phyloP scores from a whole-genome alignment of 1,140 invertebrate species.

The Lasaia peninsularis region DNA sequence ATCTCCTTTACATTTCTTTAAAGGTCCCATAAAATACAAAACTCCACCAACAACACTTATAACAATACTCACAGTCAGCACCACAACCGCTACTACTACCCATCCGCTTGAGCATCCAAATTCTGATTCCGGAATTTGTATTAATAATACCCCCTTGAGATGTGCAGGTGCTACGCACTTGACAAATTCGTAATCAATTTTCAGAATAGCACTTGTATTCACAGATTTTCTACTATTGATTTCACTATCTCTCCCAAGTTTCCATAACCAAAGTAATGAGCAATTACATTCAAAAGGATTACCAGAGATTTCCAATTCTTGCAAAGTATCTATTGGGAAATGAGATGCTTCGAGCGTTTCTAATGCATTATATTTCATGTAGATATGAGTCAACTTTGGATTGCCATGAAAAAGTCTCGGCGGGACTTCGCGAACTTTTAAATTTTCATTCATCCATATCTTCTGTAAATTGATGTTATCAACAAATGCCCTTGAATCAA shows the following conservation, averaged over 20 bases:
- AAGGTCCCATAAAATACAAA: slow-evolving; percentile 77
- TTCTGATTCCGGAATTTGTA: slow-evolving; percentile 78
- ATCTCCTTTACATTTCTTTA: slow-evolving; percentile 75
- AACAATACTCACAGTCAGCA: slow-evolving; percentile 77
- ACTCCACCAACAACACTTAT: slow-evolving; percentile 77
- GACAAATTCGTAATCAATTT: slow-evolving; percentile 76
- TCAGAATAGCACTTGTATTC: slow-evolving; percentile 57
- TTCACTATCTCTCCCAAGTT: slow-evolving; percentile 79
- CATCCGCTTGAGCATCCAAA: slow-evolving; percentile 80
- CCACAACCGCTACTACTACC: slow-evolving; percentile 77
- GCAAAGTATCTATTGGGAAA: slow-evolving; percentile 86
- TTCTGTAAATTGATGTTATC: slow-evolving; percentile 90
- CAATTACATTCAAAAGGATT: slow-evolving; percentile 93
- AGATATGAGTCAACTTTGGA: slow-evolving; percentile 84
- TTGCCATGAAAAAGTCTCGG: slow-evolving; percentile 86
- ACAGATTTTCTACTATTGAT: slow-evolving; percentile 51
- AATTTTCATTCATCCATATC: slow-evolving; percentile 87
- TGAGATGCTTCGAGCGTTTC: slow-evolving; percentile 86
- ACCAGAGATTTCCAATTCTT: slow-evolving; percentile 84
- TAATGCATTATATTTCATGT: slow-evolving; percentile 84
- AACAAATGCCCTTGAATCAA: slow-evolving; percentile 87
- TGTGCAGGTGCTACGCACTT: slow-evolving; percentile 77
- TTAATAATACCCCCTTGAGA: slow-evolving; percentile 68
- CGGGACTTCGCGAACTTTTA: slow-evolving; percentile 82
- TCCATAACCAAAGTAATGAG: slow-evolving; percentile 91